These are phyloP conservation scores for Periphyllus acericola DNA, from an alignment of 2,888 invertebrate genomes.

Conservation along the genomic window DNA sequence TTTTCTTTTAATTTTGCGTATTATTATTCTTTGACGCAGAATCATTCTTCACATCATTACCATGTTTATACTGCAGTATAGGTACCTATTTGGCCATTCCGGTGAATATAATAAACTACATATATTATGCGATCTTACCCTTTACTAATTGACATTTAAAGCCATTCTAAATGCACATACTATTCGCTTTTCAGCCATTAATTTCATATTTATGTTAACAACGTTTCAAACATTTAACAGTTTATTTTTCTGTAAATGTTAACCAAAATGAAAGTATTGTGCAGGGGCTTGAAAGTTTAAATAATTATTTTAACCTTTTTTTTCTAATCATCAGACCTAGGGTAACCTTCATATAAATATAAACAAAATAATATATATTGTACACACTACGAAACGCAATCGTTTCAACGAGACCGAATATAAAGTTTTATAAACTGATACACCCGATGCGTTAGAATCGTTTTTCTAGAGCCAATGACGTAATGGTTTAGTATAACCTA, in stretches of 20 bases:
- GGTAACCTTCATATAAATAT: background rate
- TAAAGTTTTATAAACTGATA: too few species aligned
- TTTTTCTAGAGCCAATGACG: too few species aligned
- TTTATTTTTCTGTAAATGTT: background rate
- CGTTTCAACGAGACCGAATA: background rate
- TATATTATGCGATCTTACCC: background rate
- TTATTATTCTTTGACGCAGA: background rate
- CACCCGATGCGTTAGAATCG: too few species aligned
- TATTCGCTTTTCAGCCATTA: background rate
- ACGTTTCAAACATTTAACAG: background rate
- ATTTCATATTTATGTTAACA: background rate
- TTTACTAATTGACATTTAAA: constrained; percentile 16
- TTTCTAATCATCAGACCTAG: background rate
- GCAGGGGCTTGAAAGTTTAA: background rate
- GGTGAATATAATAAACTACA: background rate
- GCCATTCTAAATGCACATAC: constrained; percentile 10
- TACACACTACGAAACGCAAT: background rate
- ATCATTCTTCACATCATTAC: background rate
- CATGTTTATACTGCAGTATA: background rate
- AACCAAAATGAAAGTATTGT: background rate
- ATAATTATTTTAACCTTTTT: background rate
- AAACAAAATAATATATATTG: background rate
- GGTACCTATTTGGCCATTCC: background rate
- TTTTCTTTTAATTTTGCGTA: background rate
- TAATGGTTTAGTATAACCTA: too few species aligned